These are phyloP conservation scores for Agapornis roseicollis DNA, from an alignment of 2,113 vertebrate genomes.

Conservation along the genomic window DNA sequence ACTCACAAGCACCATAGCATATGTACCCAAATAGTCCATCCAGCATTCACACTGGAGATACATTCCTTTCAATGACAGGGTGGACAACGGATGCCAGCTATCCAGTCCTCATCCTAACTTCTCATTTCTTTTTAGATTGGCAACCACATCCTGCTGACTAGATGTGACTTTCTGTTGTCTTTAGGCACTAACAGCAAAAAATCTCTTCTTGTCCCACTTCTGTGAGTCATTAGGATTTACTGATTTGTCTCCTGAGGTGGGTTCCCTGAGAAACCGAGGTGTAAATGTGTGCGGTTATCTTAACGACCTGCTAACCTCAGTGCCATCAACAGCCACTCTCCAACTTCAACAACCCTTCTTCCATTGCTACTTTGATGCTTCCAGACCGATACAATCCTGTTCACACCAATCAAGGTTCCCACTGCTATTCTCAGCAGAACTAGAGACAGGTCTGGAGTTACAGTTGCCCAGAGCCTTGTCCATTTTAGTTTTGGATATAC, in stretches of 20 bases:
- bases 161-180: not conserved
- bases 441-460: not conserved
- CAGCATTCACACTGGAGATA: not conserved
- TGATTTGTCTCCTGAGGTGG: not conserved
- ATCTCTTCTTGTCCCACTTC: not conserved
- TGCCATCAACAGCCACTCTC: not conserved
- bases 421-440: not conserved
- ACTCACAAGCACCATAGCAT: not conserved
- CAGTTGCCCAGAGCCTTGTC: not conserved
- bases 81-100: not conserved
- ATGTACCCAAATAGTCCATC: not conserved
- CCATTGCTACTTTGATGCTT: not conserved
- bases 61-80: not conserved
- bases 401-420: not conserved
- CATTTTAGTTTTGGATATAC: not conserved
- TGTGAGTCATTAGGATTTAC: not conserved
- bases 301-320: not conserved
- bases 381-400: not conserved
- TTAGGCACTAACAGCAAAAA: not conserved
- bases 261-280: not conserved
- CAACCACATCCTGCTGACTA: not conserved
- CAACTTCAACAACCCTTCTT: not conserved
- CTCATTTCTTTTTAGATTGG: not conserved
- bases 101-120: not conserved
- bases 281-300: not conserved